phyloP scores from a whole-genome alignment of 35 echinoderm and acorn worm species.

The Diadema setosum region DNA sequence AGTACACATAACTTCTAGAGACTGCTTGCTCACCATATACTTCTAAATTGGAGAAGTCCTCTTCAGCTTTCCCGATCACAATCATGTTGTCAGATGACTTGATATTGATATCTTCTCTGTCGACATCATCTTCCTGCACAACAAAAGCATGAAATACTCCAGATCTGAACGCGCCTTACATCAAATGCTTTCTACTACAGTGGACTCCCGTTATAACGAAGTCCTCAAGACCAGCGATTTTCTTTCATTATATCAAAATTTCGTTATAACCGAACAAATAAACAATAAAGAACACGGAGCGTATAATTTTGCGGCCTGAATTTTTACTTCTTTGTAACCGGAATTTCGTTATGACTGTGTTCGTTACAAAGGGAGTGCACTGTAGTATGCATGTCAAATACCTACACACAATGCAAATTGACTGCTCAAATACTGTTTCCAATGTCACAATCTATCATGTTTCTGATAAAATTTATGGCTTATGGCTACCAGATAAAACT shows the following conservation, averaged over 20 bases:
- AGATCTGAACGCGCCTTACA: neutral
- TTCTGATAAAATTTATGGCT: no score
- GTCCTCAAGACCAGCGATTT: neutral
- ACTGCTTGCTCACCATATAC: conserved; percentile 77
- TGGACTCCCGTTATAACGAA: neutral
- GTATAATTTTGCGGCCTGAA: neutral
- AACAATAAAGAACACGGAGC: neutral
- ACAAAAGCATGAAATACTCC: neutral
- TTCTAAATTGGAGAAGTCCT: conserved; percentile 75
- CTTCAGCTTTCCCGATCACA: conserved; percentile 62
- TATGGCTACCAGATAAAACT: neutral
- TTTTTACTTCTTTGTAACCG: neutral
- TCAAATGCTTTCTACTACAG: neutral
- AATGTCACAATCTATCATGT: no score
- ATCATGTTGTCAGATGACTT: conserved; percentile 84
- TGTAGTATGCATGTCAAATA: no score
- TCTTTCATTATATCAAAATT: neutral
- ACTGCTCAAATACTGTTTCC: no score
- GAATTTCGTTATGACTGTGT: no score
- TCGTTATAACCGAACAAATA: neutral
- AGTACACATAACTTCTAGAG: neutral
- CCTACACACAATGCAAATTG: no score
- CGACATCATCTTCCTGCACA: conserved; percentile 48
- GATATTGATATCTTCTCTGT: conserved; percentile 67
- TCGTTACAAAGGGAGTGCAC: no score